phyloP scores from a whole-genome alignment of 2,888 invertebrate genomes.

The Ectropis crepuscularia region DNA sequence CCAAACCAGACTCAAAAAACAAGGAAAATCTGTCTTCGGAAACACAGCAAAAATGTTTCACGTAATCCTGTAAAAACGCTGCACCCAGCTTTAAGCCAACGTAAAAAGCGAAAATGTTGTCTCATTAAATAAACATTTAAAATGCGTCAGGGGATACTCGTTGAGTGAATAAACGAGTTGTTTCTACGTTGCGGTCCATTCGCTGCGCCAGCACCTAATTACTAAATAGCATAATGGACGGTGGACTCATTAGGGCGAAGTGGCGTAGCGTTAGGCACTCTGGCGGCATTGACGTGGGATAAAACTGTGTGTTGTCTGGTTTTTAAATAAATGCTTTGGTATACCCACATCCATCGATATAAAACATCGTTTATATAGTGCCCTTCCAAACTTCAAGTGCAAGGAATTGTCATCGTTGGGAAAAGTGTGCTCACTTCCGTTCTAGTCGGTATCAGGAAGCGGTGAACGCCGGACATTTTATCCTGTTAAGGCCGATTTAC shows the following conservation, averaged over 20 bases:
- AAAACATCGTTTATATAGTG: no score
- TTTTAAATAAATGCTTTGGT: neutral
- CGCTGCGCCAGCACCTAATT: slow-evolving; percentile 70
- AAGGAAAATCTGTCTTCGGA: slow-evolving; percentile 1
- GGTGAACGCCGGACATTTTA: no score
- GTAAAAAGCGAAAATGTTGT: slow-evolving; percentile 40
- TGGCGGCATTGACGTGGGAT: slow-evolving; percentile 33
- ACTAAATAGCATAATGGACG: slow-evolving; percentile 77
- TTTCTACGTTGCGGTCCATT: slow-evolving; percentile 58
- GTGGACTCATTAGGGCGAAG: slow-evolving; percentile 69
- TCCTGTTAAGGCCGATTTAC: no score
- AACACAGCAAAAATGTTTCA: slow-evolving; percentile 18
- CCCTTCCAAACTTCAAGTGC: no score
- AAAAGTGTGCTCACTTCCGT: no score
- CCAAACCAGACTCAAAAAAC: no score
- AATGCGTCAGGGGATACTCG: slow-evolving; percentile 48
- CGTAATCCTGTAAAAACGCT: no score
- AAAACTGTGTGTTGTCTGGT: slow-evolving; percentile 16
- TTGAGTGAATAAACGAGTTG: slow-evolving; percentile 55
- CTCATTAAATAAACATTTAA: slow-evolving; percentile 46
- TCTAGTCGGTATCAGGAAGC: no score
- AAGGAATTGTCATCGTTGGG: no score
- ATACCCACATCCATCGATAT: no score
- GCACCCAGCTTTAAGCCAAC: slow-evolving; percentile 16
- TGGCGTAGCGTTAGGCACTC: slow-evolving; percentile 52